These are phyloP conservation scores for Nemopilema nomurai DNA, from an alignment of 30 jellyfish, hydroid and myxozoan species.

Conservation along the genomic window DNA sequence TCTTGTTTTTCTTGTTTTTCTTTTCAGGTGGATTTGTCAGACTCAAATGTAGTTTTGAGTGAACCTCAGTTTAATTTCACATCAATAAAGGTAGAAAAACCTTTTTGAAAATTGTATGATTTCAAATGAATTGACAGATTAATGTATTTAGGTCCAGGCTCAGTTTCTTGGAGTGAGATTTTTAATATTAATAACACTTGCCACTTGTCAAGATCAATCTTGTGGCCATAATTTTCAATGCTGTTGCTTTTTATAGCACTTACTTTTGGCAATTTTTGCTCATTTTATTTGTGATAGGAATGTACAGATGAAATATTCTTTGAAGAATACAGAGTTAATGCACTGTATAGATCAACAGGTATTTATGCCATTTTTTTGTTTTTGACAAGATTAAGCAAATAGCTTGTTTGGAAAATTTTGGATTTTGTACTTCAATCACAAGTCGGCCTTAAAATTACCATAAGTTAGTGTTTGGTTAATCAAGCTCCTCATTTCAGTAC, in stretches of 20 bases:
- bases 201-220: too few relatives aligned
- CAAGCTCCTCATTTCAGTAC: too few relatives aligned
- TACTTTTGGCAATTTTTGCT: background rate
- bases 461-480: too few relatives aligned
- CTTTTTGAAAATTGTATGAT: background rate
- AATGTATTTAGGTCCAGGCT: too few relatives aligned
- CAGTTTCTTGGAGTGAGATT: too few relatives aligned
- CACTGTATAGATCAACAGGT: slow-evolving; percentile 86
- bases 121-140: background rate
- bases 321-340: slow-evolving; percentile 86
- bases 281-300: slow-evolving; percentile 43
- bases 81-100: slow-evolving; percentile 70
- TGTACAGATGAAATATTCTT: slow-evolving; percentile 93
- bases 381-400: background rate
- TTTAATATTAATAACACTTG: too few relatives aligned
- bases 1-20: background rate
- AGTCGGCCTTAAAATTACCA: too few relatives aligned
- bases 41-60: slow-evolving; percentile 61
- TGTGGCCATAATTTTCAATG: background rate
- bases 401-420: too few relatives aligned
- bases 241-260: background rate
- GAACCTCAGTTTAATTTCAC: slow-evolving; percentile 95
- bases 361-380: background rate
- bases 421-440: too few relatives aligned
- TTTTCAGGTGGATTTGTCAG: slow-evolving; percentile 73